Conservation (phyloP, 2,797 vertebrate genomes). For the Protonibea diacanthus region DNA sequence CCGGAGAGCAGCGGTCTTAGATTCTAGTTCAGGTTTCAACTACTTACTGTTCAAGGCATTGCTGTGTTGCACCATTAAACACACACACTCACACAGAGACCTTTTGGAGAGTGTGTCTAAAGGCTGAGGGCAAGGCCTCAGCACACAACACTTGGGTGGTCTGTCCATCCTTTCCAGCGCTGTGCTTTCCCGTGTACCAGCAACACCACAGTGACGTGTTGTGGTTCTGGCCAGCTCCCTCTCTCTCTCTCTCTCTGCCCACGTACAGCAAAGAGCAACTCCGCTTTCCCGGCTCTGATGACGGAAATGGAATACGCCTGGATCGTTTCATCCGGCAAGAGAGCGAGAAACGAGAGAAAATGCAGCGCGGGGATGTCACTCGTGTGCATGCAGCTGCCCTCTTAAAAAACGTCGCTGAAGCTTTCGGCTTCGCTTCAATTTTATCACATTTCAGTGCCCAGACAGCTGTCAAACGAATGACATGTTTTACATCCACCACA, state of each 20-base stretch:
- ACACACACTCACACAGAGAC: slow-evolving; percentile 20
- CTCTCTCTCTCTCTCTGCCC: slow-evolving; percentile 38
- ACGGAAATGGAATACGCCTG: slow-evolving; percentile 61
- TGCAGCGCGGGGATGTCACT: slow-evolving; percentile 47
- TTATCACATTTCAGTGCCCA: slow-evolving; percentile 54
- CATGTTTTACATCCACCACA: slow-evolving; percentile 72
- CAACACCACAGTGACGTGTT: slow-evolving; percentile 58
- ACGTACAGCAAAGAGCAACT: slow-evolving; percentile 65
- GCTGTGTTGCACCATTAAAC: slow-evolving; percentile 17
- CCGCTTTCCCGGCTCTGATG: slow-evolving; percentile 51
- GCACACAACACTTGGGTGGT: slow-evolving; percentile 69
- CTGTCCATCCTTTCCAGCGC: slow-evolving; percentile 33
- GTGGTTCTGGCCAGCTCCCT: slow-evolving; percentile 23
- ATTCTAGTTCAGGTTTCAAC: slow-evolving; percentile 28
- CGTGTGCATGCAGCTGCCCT: slow-evolving; percentile 43
- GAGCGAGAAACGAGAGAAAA: slow-evolving; percentile 32
- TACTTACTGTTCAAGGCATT: slow-evolving; percentile 13
- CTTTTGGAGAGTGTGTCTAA: slow-evolving; percentile 40
- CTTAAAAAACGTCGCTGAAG: slow-evolving; percentile 44
- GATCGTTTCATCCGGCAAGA: slow-evolving; percentile 59
- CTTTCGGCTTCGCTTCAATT: slow-evolving; percentile 57
- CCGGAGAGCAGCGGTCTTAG: slow-evolving; percentile 10
- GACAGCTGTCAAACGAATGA: slow-evolving; percentile 73
- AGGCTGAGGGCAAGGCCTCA: slow-evolving; percentile 47
- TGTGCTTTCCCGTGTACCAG: slow-evolving; percentile 40